Conservation (phyloP, 2,888 invertebrate species). For the Toxonevra muliebris region DNA sequence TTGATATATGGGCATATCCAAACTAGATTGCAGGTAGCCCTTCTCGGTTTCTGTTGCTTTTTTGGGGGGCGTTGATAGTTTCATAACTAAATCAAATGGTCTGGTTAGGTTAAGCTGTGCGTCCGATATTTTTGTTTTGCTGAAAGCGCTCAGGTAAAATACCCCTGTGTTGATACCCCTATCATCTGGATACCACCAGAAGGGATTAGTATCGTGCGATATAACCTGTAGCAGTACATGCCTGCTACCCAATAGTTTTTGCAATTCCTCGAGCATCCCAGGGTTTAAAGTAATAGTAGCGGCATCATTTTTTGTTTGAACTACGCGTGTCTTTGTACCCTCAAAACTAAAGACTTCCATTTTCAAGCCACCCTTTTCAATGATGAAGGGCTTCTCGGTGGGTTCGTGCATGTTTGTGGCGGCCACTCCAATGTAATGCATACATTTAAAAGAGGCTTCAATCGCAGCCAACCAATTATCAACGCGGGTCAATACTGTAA, state of each 20-base stretch:
- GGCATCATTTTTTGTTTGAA: slow-evolving; percentile 6
- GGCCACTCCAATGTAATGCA: slow-evolving; percentile 20
- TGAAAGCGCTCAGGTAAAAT: slow-evolving; percentile 40
- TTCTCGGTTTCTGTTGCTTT: background rate
- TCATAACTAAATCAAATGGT: slow-evolving; percentile 36
- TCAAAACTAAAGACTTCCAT: slow-evolving; percentile 34
- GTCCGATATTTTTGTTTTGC: slow-evolving; percentile 14
- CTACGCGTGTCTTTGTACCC: background rate
- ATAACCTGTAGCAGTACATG: slow-evolving; percentile 32
- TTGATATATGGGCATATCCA: slow-evolving; percentile 45
- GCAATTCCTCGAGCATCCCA: slow-evolving; percentile 26
- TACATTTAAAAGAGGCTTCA: slow-evolving; percentile 27
- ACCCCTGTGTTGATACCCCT: slow-evolving; percentile 36
- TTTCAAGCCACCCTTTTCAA: slow-evolving; percentile 13
- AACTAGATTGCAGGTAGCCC: background rate
- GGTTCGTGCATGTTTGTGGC: slow-evolving; percentile 35
- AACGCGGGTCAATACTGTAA: slow-evolving; percentile 34
- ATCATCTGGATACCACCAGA: slow-evolving; percentile 53
- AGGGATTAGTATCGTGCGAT: slow-evolving; percentile 39
- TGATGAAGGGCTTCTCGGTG: slow-evolving; percentile 20
- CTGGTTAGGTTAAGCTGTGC: background rate
- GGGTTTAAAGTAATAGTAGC: slow-evolving; percentile 17
- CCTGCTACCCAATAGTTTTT: background rate
- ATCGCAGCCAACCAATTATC: slow-evolving; percentile 39
- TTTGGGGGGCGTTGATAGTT: background rate